These are phyloP conservation scores for Calonectris borealis DNA, from an alignment of 2,113 vertebrate species.

Conservation along the genomic window DNA sequence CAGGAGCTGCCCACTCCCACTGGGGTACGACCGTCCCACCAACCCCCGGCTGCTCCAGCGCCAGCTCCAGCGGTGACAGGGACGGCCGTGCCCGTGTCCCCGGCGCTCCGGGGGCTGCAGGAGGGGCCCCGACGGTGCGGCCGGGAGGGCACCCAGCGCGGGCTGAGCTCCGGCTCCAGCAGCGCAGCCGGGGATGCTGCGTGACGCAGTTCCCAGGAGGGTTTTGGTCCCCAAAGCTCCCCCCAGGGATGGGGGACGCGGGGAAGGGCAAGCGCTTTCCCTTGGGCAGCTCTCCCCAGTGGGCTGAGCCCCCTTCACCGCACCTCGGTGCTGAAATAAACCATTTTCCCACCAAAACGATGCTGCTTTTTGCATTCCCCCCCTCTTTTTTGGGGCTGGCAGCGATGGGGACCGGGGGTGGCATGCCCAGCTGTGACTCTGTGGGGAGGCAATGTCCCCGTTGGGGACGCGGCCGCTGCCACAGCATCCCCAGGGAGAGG, in stretches of 20 bases:
- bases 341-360: background rate
- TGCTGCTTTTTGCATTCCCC: background rate
- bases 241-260: background rate
- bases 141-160: background rate
- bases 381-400: background rate
- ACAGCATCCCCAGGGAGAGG: background rate
- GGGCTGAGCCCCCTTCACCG: background rate
- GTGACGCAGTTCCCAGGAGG: background rate
- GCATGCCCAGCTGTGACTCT: background rate
- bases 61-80: background rate
- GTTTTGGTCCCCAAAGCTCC: background rate
- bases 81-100: accelerated
- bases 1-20: background rate
- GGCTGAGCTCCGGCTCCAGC: background rate
- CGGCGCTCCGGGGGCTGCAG: background rate
- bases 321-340: background rate
- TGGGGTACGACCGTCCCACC: accelerated
- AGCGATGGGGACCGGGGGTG: background rate
- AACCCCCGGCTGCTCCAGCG: background rate
- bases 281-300: background rate
- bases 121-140: background rate
- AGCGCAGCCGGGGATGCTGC: accelerated
- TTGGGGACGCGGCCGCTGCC: accelerated
- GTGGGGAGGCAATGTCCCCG: background rate
- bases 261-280: background rate